phyloP scores from a whole-genome alignment of 2,113 vertebrate genomes.

The Dromaius novaehollandiae region DNA sequence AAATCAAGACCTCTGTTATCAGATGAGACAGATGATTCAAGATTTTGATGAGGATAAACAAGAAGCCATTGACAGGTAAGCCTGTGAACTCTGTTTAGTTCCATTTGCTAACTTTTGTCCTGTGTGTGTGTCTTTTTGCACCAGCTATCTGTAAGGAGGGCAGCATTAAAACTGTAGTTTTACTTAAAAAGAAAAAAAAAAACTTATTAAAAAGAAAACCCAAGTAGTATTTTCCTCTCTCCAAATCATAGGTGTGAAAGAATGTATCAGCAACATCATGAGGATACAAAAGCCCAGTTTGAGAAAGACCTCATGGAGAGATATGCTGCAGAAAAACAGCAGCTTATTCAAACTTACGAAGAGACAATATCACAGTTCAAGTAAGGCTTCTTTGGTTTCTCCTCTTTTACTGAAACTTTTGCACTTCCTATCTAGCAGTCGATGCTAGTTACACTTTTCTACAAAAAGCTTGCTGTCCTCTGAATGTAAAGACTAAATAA shows the following conservation, averaged over 20 bases:
- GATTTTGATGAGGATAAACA: slow-evolving; percentile 95
- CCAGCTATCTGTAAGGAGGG: not conserved
- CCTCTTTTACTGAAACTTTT: not conserved
- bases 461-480: not conserved
- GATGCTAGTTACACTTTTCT: not conserved
- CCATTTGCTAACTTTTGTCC: not conserved
- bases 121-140: not conserved
- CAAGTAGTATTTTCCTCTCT: not conserved
- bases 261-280: slow-evolving; percentile 89
- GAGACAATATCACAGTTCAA: slow-evolving; percentile 77
- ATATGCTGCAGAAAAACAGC: slow-evolving; percentile 77
- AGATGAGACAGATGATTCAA: slow-evolving; percentile 96
- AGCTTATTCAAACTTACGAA: slow-evolving; percentile 80
- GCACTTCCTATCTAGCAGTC: not conserved
- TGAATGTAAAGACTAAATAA: not conserved
- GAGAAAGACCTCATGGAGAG: slow-evolving; percentile 80
- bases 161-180: not conserved
- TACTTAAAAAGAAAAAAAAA: not conserved
- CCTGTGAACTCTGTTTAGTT: not conserved
- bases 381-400: slow-evolving; percentile 71
- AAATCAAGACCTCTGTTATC: slow-evolving; percentile 91
- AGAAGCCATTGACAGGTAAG: slow-evolving; percentile 86
- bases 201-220: not conserved
- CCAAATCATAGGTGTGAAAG: slow-evolving; percentile 82
- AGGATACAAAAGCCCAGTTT: slow-evolving; percentile 87